Evolutionary conservation across 2,797 vertebrate genomes (phyloP), one percentile per base, ranked within the genome.

Genomic region (Passerculus sandwichensis): DNA sequence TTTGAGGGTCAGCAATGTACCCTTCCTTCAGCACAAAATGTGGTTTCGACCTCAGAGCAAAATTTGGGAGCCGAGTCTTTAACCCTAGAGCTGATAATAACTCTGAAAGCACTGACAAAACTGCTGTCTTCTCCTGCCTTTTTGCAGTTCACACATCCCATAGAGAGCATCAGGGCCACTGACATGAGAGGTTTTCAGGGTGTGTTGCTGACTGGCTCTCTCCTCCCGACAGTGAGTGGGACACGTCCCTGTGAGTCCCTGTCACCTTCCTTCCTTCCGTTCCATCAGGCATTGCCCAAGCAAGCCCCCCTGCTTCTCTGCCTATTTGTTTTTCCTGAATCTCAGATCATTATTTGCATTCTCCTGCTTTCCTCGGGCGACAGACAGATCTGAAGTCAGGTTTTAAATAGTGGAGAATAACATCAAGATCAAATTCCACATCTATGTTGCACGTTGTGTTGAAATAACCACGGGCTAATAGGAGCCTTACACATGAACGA

Each of bases 281-380:
- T 80, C 30, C 47, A 54, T 34, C 44, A 83, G 19, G 42, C 5
- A 36, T 56, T 78, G 67, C 51, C 85, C 74, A 71, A 82, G 11
- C 16, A 60, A 32, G 36, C 8, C 62, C 56, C 59, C 62, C 70
- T 54, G 8, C 13, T 36, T 78, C 45, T 36, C 30, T 76, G 25
- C 20, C 25, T 60, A 5, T 65, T 91, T 94, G 18, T 82, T 82
- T 78, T 84, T 88, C 64, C 17, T 62, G 32, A 48, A 12, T 70
- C 66, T 74, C 54, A 83, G 38, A 65, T 70, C 38, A 42, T 45
- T 92, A 80, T 89, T 96, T 95, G 45, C 65, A 77, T 92, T 92
- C 25, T 70, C 29, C 25, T 72, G 25, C 50, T 94, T 85, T 94
- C 26, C 76, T 93, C 81, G 1, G 66, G 80, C 27, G 66, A 90